Evolutionary conservation across 92 coral and sea anemone genomes (phyloP), one percentile per base, ranked within the genome.

Genomic region (Pocillopora grandis): DNA sequence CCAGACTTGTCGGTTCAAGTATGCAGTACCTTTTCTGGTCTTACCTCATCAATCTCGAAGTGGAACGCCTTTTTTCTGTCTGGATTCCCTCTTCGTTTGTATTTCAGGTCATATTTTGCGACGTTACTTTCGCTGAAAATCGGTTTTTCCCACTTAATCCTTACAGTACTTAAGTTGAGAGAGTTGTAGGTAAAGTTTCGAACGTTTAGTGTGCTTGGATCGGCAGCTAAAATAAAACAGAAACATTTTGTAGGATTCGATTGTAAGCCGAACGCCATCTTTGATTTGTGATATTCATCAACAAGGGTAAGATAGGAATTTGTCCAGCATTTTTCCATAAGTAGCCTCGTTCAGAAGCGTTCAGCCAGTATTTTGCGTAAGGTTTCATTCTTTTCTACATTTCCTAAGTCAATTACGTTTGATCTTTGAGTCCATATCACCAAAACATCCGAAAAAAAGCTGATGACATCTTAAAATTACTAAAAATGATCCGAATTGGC

Each of bases 111-210:
- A 37, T 78, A 78, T 63, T 14, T 55, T n/a, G 2, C 42, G 4
- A 78, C 82, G 11, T 3, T 20, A 42, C 82, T 78, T 65, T 63
- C 72, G 0, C 12, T 21, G 31, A 78, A 78, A 18, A 49, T 35
- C 10, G 82, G 82, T 61, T n/a, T 78, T 16, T 78, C 36, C 82
- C 82, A 78, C 18, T 58, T 19, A 33, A 78, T 66, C 19, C 18
- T 61, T 19, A 72, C 57, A 61, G 71, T 78, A 37, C 62, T 63
- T 12, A 17, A 31, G 21, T 59, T 76, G 13, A 76, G 55, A 19
- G 21, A 16, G 33, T 31, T 60, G 65, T 60, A 17, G 9, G 67
- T 17, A 42, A 78, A 6, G 72, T 78, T 63, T 12, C n/a, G 82
- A 37, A 78, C 18, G 64, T 5, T 64, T 12, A 78, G 33, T 11